Base-by-base conservation (phyloP, 2,113 vertebrate genomes). In the Pituophis catenifer region DNA sequence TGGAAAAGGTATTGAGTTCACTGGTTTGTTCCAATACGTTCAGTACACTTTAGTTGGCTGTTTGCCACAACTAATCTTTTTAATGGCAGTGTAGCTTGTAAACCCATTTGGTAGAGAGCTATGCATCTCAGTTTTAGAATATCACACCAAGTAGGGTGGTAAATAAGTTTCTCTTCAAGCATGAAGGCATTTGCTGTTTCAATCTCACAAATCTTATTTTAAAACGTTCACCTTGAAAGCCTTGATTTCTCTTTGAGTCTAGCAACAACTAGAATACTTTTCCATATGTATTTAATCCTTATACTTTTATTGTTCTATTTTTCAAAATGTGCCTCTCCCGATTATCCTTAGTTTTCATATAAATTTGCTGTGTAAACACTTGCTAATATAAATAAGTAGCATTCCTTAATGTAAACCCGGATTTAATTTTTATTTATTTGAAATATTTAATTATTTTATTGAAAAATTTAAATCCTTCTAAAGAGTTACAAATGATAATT, bases 1-100 rank as follows among this genome's bases (percentile, higher is more conserved):
- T 97, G 98, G 97, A 97, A 97, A 97, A 97, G 94, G 96, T 93
- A 97, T 97, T 98, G 98, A 98, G 98, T 98, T 98, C 97, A 97
- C 96, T 97, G 96, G 96, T 97, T 98, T 98, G 97, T 98, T 98
- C 97, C 97, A 96, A 94, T 97, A 96, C 94, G 94, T 97, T 97
- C 96, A 90, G 96, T 96, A 93, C 62, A 94, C 95, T 97, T 98
- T 96, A 96, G 97, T 96, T 97, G 98, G 98, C 97, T 95, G 95
- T 96, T 97, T 98, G 98, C 98, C 97, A 98, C 90, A 91, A 96
- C 96, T 98, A 98, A 98, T 98, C 96, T 97, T 98, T 98, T 96
- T 98, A 98, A 98, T 98, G 97, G 97, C 96, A 94, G 92, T 94
- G 96, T 95, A 94, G 97, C 97, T 97, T 98, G 96, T 97, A 97